Percentiles rank a stretch among this genome's conserved stretches.
phyloP scores from a whole-genome alignment of 2,888 invertebrate genomes.

The Achlya flavicornis region DNA sequence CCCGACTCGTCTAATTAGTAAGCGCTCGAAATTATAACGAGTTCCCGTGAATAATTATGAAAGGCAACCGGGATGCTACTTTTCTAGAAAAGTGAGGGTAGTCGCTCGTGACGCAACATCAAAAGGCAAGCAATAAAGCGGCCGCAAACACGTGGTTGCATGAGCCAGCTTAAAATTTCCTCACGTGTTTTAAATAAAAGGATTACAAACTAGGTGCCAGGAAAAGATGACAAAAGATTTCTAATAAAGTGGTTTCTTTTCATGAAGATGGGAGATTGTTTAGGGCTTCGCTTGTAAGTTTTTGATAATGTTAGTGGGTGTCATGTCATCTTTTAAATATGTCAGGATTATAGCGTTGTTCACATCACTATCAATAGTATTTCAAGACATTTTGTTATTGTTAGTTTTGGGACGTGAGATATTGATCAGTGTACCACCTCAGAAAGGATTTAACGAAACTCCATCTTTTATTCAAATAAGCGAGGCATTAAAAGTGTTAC shows the following conservation, averaged over 20 bases:
- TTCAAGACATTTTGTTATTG: no score
- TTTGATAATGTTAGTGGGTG: not conserved
- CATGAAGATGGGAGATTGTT: no score
- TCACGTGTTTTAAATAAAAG: constrained; percentile 20
- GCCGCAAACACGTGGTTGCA: constrained; percentile 29
- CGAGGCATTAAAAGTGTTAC: not conserved
- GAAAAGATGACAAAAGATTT: not conserved
- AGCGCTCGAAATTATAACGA: constrained; percentile 50
- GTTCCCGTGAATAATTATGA: constrained; percentile 61
- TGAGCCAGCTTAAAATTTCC: constrained; percentile 13
- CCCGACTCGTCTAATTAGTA: constrained; percentile 40
- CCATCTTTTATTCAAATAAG: no score
- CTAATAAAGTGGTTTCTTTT: not conserved
- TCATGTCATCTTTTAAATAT: no score
- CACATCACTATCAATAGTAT: no score
- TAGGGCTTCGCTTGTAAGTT: not conserved
- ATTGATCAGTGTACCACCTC: no score
- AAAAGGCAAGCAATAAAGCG: constrained; percentile 41
- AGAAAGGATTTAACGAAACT: no score
- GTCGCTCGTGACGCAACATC: constrained; percentile 43
- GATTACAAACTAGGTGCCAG: not conserved
- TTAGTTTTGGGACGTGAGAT: no score
- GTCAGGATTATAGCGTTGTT: no score
- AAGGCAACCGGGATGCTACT: constrained; percentile 41
- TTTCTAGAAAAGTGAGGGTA: constrained; percentile 40